Conservation (phyloP, 2,113 vertebrate genomes). For the Gopherus evgoodei region DNA sequence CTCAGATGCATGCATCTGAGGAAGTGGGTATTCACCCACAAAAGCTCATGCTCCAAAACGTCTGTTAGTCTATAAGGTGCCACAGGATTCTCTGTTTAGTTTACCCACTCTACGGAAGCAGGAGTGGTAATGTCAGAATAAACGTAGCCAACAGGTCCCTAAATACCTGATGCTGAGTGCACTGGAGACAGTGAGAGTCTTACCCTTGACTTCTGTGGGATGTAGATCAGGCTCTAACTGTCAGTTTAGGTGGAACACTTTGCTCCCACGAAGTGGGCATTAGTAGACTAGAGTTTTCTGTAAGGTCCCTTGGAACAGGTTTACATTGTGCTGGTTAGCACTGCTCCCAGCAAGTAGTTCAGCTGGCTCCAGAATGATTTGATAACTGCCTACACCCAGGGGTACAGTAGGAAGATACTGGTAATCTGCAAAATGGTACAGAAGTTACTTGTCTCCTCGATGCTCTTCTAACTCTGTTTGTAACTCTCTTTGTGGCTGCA, state of each 20-base stretch:
- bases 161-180: neutral
- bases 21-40: too few species aligned
- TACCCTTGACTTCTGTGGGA: neutral
- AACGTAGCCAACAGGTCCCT: neutral
- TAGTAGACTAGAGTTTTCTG: neutral
- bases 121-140: neutral
- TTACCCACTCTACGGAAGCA: neutral
- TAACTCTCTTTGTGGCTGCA: neutral
- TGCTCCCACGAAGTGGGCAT: neutral
- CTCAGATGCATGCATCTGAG: too few species aligned
- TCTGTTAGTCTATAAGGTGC: too few species aligned
- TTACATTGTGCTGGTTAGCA: neutral
- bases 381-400: neutral
- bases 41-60: too few species aligned
- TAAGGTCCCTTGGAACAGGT: neutral
- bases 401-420: neutral
- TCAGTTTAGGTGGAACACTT: accelerated
- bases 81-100: too few species aligned
- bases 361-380: neutral
- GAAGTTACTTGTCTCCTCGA: neutral
- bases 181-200: neutral
- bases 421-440: neutral
- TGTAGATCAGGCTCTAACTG: neutral
- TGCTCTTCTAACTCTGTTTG: neutral
- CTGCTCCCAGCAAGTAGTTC: neutral